Base-by-base conservation (phyloP, 2,888 invertebrate genomes). In the Ichneumoninae sp. region DNA sequence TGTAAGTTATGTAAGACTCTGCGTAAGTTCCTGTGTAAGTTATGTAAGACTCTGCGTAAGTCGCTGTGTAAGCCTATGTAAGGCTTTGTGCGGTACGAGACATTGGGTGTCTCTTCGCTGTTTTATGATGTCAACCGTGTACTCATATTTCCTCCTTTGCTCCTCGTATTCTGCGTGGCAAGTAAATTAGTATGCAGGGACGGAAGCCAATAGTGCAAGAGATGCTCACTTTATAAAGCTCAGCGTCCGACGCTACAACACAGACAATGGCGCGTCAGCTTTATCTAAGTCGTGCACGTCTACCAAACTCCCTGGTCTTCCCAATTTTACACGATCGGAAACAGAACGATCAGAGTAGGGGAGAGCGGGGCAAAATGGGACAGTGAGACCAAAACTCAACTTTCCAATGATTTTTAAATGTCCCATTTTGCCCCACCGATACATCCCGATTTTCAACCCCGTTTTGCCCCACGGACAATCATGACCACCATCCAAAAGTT, bases 291-390 rank as follows among this genome's bases (percentile, higher is more conserved):
- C n/a, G 52, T 26, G 47, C n/a, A 57, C n/a, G 19, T 26, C 65
- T 52, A 16, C 3, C 52, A 16, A 47, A 36, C 33, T 40, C 62
- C 40, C 70, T 36, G 40, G 70, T 62, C 70, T 50, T 71, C 57
- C 36, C 2, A 60, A 60, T 74, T 50, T 62, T 6, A 71, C 36
- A 40, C 62, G 47, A 65, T 19, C 78, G 78, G 69, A 78, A 70
- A 70, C n/a, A 4, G 10, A 65, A 60, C 26, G 60, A 33, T 5
- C 36, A 44, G 62, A 65, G 50, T 52, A 19, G 19, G 19, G 19
- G 19, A 19, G 19, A 19, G 19, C 19, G 19, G 19, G 19, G 19
- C 19, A 19, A 19, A 19, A 19, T 19, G 19, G 19, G 19, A 19
- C 19, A 19, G 19, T 19, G 19, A 19, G 0, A 19, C 19, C 19